Evolutionary conservation across 2,113 vertebrate genomes (phyloP).

Genomic region (Indicator maculatus): DNA sequence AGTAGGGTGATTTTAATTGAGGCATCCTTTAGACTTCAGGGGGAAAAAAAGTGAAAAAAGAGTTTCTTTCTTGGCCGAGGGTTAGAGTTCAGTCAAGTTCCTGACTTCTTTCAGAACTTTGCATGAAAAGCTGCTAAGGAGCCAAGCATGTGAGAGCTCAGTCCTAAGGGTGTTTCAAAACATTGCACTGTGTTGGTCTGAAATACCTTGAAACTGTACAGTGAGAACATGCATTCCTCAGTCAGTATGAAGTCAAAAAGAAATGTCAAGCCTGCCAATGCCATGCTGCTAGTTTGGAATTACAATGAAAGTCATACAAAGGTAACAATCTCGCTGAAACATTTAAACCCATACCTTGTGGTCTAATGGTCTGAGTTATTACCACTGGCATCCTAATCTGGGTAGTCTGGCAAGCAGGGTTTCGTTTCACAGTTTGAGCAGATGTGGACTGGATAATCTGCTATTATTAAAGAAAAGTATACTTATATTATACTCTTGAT

Average conservation of each 20-base stretch:
- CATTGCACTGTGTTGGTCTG: not conserved
- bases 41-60: not conserved
- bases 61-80: not conserved
- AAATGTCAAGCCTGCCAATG: not conserved
- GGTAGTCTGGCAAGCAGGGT: conserved; percentile 70
- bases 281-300: conserved; percentile 12
- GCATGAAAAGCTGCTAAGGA: not conserved
- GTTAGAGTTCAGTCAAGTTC: not conserved
- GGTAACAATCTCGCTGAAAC: conserved; percentile 59
- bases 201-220: conserved; percentile 8
- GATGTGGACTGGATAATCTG: conserved; percentile 69
- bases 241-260: conserved; percentile 1
- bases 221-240: conserved; percentile 14
- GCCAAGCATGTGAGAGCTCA: not conserved
- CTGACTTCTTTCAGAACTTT: not conserved
- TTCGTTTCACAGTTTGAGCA: conserved; percentile 82
- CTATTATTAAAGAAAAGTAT: conserved; percentile 70
- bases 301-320: conserved; percentile 62
- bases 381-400: conserved; percentile 86
- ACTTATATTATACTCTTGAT: conserved; percentile 66
- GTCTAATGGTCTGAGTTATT: conserved; percentile 83
- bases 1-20: not conserved
- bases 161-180: not conserved
- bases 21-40: not conserved
- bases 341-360: conserved; percentile 78